Evolutionary conservation across 2,888 invertebrate genomes (phyloP).

Genomic region (Neria commutata): DNA sequence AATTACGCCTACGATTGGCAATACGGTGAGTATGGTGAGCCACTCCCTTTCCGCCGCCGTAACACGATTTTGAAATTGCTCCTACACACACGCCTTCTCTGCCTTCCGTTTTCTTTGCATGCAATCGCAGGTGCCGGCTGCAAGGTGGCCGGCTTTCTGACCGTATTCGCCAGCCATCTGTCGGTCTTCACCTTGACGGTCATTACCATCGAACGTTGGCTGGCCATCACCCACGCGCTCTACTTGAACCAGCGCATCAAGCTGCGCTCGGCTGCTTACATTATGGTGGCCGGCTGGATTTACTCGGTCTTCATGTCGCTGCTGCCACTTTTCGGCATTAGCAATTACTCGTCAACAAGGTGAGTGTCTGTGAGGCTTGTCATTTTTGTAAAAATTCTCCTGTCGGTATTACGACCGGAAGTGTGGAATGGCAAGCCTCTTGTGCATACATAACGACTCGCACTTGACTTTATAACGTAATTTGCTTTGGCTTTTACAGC

Average conservation of each 20-base stretch:
- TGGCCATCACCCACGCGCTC: constrained; percentile 83
- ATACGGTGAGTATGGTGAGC: constrained; percentile 64
- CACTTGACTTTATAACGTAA: background rate
- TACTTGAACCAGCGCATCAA: constrained; percentile 81
- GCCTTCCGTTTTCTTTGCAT: constrained; percentile 3
- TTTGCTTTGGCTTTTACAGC: constrained; percentile 61
- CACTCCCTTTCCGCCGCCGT: background rate
- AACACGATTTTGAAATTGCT: background rate
- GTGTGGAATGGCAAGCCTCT: background rate
- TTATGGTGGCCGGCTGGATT: constrained; percentile 81
- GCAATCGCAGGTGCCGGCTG: constrained; percentile 74
- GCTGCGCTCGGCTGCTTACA: constrained; percentile 72
- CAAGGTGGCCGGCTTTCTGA: constrained; percentile 84
- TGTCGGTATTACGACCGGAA: background rate
- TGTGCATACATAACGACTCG: background rate
- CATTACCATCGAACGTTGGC: constrained; percentile 85
- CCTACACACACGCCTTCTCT: background rate
- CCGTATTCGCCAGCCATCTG: constrained; percentile 84
- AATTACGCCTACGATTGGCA: constrained; percentile 93
- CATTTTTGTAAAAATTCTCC: background rate
- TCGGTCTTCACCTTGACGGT: constrained; percentile 87
- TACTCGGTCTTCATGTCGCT: constrained; percentile 79
- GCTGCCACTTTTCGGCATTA: constrained; percentile 81
- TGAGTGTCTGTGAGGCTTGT: constrained; percentile 40
- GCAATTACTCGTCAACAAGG: constrained; percentile 87